These are phyloP conservation scores for Nomada flava DNA, from an alignment of 2,888 invertebrate genomes.

Conservation along the genomic window DNA sequence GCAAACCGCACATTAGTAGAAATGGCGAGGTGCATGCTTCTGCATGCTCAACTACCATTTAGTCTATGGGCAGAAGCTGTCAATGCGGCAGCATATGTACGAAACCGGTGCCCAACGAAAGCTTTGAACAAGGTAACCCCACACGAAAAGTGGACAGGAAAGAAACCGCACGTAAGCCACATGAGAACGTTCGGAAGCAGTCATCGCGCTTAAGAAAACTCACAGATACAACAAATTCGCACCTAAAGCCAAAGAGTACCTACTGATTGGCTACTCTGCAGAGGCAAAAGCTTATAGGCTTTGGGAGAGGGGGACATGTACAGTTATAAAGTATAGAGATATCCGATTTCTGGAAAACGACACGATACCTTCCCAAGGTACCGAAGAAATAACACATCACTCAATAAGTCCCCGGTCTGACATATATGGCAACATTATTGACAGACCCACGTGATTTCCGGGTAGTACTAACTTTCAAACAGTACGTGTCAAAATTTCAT, in stretches of 20 bases:
- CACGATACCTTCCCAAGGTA: too few relatives aligned
- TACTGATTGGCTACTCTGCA: slow-evolving; percentile 50
- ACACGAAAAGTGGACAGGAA: slow-evolving; percentile 47
- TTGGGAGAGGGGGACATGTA: not conserved
- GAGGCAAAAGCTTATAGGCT: slow-evolving; percentile 66
- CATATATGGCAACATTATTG: too few relatives aligned
- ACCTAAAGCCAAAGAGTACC: slow-evolving; percentile 54
- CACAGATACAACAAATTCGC: slow-evolving; percentile 54
- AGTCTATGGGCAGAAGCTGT: slow-evolving; percentile 64
- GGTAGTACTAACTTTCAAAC: too few relatives aligned
- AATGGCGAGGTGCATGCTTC: slow-evolving; percentile 70
- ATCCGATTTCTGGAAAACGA: not conserved
- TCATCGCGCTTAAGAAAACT: slow-evolving; percentile 45
- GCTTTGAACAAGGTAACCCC: slow-evolving; percentile 19
- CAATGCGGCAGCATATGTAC: slow-evolving; percentile 33
- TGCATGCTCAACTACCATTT: slow-evolving; percentile 60
- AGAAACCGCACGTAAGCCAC: slow-evolving; percentile 60
- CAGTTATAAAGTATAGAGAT: not conserved
- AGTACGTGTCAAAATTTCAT: too few relatives aligned
- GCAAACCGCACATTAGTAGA: slow-evolving; percentile 73
- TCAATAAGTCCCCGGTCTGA: too few relatives aligned
- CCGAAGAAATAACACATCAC: too few relatives aligned
- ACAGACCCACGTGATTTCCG: too few relatives aligned
- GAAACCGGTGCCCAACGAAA: slow-evolving; percentile 49
- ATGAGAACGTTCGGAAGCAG: slow-evolving; percentile 57